Evolutionary conservation across 2,797 vertebrate genomes (phyloP).

Genomic region (Zenarchopterus dispar): DNA sequence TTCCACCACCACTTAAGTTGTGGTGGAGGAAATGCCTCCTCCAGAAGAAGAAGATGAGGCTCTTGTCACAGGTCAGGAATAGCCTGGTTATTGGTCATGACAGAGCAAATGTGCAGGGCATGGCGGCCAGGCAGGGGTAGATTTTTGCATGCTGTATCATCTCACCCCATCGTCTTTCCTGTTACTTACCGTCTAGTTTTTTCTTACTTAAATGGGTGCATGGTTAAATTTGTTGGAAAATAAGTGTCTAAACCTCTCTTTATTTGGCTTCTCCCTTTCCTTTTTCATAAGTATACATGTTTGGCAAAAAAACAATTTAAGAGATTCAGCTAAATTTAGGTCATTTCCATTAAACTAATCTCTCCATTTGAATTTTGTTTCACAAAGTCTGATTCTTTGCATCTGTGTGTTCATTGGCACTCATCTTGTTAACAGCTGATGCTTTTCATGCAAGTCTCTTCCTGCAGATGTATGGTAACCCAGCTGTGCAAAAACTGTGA

Average conservation of each 20-base stretch:
- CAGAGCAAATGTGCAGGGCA: conserved; percentile 59
- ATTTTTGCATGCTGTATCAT: conserved; percentile 67
- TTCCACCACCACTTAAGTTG: not conserved
- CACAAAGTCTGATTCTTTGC: conserved; percentile 43
- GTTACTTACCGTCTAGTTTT: conserved; percentile 33
- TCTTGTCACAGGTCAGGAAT: too few relatives aligned
- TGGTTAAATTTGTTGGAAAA: conserved; percentile 4
- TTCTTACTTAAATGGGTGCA: conserved; percentile 49
- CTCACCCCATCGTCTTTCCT: conserved; percentile 64
- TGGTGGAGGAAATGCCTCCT: not conserved
- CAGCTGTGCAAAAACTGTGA: conserved; percentile 43
- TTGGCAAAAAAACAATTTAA: too few relatives aligned
- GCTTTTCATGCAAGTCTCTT: conserved; percentile 49
- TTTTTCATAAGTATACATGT: too few relatives aligned
- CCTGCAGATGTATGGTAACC: conserved; percentile 18
- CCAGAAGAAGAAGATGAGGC: conserved; percentile 30
- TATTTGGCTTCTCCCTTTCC: conserved; percentile 40
- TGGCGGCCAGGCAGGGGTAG: conserved; percentile 53
- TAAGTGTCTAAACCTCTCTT: conserved; percentile 7
- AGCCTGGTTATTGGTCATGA: conserved; percentile 59
- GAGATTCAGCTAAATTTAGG: too few relatives aligned
- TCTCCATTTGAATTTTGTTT: conserved; percentile 40
- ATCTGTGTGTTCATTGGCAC: conserved; percentile 42
- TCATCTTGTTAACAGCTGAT: conserved; percentile 54
- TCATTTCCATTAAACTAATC: conserved; percentile 11